Evolutionary conservation across 1,140 invertebrate genomes (phyloP).

Genomic region (Aleiodes sp.): DNA sequence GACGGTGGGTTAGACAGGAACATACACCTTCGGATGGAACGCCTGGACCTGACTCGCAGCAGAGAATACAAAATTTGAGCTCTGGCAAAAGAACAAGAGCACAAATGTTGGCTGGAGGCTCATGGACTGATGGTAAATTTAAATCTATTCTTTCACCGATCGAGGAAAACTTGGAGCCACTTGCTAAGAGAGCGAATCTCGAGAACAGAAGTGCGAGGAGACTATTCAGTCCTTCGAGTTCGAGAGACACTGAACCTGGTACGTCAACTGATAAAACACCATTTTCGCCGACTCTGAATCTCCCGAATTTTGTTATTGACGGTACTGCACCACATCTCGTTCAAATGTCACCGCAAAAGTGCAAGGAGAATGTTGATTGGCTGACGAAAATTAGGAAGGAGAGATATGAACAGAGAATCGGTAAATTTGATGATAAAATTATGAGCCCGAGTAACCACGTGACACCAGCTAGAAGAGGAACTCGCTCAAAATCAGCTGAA

Average conservation of each 20-base stretch:
- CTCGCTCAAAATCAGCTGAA: slow-evolving; percentile 54
- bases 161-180: slow-evolving; percentile 52
- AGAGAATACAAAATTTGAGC: not conserved
- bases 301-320: slow-evolving; percentile 81
- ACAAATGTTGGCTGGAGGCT: slow-evolving; percentile 47
- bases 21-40: slow-evolving; percentile 48
- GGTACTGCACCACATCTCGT: slow-evolving; percentile 79
- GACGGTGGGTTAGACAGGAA: slow-evolving; percentile 36
- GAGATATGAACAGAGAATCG: slow-evolving; percentile 48
- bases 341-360: slow-evolving; percentile 75
- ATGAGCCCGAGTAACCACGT: slow-evolving; percentile 42
- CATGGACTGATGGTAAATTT: slow-evolving; percentile 45
- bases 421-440: slow-evolving; percentile 40
- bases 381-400: slow-evolving; percentile 75
- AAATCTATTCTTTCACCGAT: slow-evolving; percentile 58
- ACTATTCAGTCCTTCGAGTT: slow-evolving; percentile 54
- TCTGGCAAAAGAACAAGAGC: slow-evolving; percentile 51
- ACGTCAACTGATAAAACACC: slow-evolving; percentile 43
- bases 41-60: slow-evolving; percentile 32
- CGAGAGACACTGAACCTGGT: slow-evolving; percentile 43
- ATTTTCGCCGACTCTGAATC: slow-evolving; percentile 76
- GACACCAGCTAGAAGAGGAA: slow-evolving; percentile 46
- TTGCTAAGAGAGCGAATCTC: slow-evolving; percentile 55
- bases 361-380: slow-evolving; percentile 76
- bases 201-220: slow-evolving; percentile 58